Percentiles rank a stretch among this genome's conserved stretches.
phyloP scores from a whole-genome alignment of 2,113 vertebrate genomes.

The Aegotheles bennettii region DNA sequence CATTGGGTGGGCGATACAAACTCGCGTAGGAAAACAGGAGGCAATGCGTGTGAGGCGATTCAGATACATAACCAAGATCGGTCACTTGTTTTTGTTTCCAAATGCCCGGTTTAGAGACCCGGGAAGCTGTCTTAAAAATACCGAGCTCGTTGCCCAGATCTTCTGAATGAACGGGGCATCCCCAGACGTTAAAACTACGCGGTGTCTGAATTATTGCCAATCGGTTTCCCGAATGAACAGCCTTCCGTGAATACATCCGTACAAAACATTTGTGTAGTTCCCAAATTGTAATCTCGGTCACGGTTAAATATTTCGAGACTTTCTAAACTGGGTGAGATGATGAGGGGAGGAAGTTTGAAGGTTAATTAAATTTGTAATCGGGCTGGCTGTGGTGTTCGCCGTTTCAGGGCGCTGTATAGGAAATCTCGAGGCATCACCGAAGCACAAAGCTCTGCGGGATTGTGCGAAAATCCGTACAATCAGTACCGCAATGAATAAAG shows the following conservation, averaged over 20 bases:
- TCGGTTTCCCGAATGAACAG: background rate
- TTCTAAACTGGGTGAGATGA: too few species aligned
- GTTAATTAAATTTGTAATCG: background rate
- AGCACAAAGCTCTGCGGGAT: background rate
- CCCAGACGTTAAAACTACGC: background rate
- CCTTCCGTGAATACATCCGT: background rate
- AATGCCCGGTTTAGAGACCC: background rate
- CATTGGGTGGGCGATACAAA: accelerated
- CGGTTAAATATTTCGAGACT: background rate
- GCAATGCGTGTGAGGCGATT: background rate
- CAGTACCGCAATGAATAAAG: background rate
- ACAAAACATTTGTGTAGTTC: background rate
- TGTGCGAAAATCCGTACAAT: background rate
- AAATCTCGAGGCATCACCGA: background rate
- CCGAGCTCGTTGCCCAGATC: accelerated
- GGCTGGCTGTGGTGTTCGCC: background rate
- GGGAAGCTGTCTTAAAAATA: background rate
- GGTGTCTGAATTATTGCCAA: background rate
- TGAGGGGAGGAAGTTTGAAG: background rate
- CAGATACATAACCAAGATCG: accelerated
- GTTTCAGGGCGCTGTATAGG: accelerated
- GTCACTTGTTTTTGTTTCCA: background rate
- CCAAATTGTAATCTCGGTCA: background rate
- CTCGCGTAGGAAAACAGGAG: accelerated
- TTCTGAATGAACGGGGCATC: background rate